Percentiles rank a stretch among this genome's conserved stretches.
phyloP scores from a whole-genome alignment of 2,113 vertebrate species.

The Indicator indicator region DNA sequence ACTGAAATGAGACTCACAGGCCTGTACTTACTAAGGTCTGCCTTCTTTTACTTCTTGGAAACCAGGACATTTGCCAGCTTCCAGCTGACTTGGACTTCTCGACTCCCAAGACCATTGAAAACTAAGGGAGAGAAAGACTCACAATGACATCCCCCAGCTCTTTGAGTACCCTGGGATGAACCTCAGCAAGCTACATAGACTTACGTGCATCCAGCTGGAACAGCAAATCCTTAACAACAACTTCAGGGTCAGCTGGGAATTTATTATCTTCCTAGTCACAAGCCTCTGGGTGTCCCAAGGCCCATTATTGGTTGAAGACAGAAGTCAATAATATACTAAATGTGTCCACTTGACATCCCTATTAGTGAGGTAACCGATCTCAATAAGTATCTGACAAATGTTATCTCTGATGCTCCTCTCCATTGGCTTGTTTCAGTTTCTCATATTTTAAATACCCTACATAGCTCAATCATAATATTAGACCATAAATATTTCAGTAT shows the following conservation, averaged over 20 bases:
- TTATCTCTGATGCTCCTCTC: background rate
- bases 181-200: background rate
- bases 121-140: background rate
- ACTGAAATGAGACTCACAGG: background rate
- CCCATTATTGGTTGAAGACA: background rate
- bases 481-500: background rate
- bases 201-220: background rate
- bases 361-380: background rate
- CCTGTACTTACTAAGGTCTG: background rate
- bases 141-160: no score
- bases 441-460: no score
- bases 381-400: background rate
- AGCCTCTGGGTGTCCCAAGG: background rate
- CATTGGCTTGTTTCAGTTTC: background rate
- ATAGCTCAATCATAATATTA: background rate
- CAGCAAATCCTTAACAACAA: background rate
- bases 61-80: background rate
- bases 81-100: background rate
- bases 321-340: background rate
- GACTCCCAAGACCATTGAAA: background rate
- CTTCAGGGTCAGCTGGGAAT: background rate
- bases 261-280: background rate
- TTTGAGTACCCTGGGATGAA: background rate
- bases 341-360: fast-evolving
- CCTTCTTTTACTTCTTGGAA: background rate